Conservation (phyloP, 2,888 invertebrate species). For the Galerucella nymphaeae region DNA sequence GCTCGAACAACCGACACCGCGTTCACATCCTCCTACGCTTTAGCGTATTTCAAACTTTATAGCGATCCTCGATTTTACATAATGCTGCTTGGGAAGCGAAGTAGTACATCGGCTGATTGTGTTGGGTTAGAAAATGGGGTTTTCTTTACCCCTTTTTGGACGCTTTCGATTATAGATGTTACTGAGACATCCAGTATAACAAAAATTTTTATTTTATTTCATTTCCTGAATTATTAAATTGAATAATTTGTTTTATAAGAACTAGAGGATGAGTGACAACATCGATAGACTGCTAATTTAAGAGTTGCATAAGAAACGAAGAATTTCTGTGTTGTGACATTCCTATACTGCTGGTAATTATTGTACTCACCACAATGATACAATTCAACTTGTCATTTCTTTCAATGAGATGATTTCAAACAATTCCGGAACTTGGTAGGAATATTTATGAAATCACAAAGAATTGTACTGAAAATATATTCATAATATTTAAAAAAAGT, state of each 20-base stretch:
- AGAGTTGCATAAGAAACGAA: slow-evolving; percentile 37
- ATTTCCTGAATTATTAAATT: too few species aligned
- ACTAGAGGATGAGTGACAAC: slow-evolving; percentile 14
- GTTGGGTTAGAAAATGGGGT: slow-evolving; percentile 1
- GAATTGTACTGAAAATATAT: too few species aligned
- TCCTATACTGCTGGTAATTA: slow-evolving; percentile 40
- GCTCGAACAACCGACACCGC: slow-evolving; percentile 46
- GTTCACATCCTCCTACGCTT: slow-evolving; percentile 38
- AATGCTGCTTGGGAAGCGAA: not conserved
- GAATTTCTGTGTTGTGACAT: slow-evolving; percentile 46
- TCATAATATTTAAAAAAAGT: too few species aligned
- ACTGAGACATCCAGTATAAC: too few species aligned
- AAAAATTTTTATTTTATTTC: too few species aligned
- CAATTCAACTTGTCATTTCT: slow-evolving; percentile 45
- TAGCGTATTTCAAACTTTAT: slow-evolving; percentile 40
- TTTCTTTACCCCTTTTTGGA: not conserved
- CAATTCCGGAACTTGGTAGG: not conserved
- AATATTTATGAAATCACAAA: too few species aligned
- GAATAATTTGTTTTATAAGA: not conserved
- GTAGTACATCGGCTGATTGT: slow-evolving; percentile 34
- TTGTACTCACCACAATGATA: slow-evolving; percentile 41
- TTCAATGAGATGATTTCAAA: slow-evolving; percentile 41
- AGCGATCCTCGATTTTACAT: slow-evolving; percentile 39
- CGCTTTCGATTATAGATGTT: too few species aligned
- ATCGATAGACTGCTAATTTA: slow-evolving; percentile 37